phyloP scores from a whole-genome alignment of 2,888 invertebrate species.

The Zygaena filipendulae region DNA sequence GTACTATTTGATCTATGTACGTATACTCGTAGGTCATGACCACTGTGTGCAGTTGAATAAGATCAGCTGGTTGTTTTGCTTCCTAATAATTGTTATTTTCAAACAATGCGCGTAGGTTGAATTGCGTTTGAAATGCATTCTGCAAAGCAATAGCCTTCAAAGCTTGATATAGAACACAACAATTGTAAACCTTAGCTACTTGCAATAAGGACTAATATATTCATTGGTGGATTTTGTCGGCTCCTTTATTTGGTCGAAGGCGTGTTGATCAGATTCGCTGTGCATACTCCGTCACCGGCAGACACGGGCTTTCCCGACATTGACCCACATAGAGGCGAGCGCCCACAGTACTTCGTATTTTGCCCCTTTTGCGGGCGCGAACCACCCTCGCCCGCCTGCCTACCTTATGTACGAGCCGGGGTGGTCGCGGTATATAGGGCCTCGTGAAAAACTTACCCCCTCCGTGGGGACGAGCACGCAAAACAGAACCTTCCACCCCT shows the following conservation, averaged over 20 bases:
- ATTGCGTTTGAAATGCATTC: too few relatives aligned
- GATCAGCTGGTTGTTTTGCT: too few relatives aligned
- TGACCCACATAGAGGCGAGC: conserved; percentile 69
- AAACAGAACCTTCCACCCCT: conserved; percentile 64
- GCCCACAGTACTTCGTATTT: conserved; percentile 69
- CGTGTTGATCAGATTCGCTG: conserved; percentile 68
- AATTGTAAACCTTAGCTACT: conserved; percentile 33
- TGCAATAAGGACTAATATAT: conserved; percentile 27
- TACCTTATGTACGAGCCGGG: conserved; percentile 66
- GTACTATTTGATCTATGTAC: too few relatives aligned
- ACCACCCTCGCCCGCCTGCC: conserved; percentile 60
- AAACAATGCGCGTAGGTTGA: too few relatives aligned
- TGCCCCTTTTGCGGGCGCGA: conserved; percentile 70
- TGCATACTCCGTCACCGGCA: conserved; percentile 68
- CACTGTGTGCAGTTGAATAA: too few relatives aligned
- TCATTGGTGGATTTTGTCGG: conserved; percentile 27
- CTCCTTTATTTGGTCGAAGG: conserved; percentile 56
- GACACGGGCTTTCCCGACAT: conserved; percentile 71
- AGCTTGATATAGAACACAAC: too few relatives aligned
- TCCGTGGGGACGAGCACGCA: conserved; percentile 59
- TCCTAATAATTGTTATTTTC: too few relatives aligned
- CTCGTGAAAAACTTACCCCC: conserved; percentile 69
- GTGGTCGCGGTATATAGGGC: conserved; percentile 69
- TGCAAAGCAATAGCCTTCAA: too few relatives aligned
- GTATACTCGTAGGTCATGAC: too few relatives aligned